Evolutionary conservation across 2,888 invertebrate genomes (phyloP), one percentile per base, ranked within the genome.

Genomic region (Branchipolynoe longqiensis): DNA sequence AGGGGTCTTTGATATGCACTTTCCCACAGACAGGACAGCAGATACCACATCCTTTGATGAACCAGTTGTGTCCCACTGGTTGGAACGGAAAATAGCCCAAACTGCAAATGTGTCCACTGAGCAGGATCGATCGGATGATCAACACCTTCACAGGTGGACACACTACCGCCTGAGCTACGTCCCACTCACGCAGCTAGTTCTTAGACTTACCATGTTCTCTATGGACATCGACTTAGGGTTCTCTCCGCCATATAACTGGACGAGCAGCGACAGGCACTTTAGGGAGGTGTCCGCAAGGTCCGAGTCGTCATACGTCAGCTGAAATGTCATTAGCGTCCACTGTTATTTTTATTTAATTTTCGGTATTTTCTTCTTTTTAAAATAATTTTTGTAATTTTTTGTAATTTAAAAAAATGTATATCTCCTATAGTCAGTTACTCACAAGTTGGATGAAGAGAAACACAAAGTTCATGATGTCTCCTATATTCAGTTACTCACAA

Each of bases 231-330:
- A 89, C 22, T 93, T 92, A 82, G 90, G 89, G 86, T 91, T 90
- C 87, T 93, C 93, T n/a, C 93, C 93, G n/a, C 94, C 94, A 91
- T 92, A 94, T 85, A 94, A 88, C 88, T 94, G 93, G 0, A 93
- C 92, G 69, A 93, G 88, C 62, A 93, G 89, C 8, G 93, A 93
- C 81, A 94, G 89, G 82, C 90, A 91, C 87, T 92, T 93, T 62
- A 91, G 89, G 4, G 93, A 89, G 36, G 91, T 85, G 58, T 94
- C 93, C 48, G 91, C 90, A 2, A 94, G 90, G 64, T 94, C 94
- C 74, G 88, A 86, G 86, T 94, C 93, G 38, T 93, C 93, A 88
- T 93, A 90, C 40, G 90, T 90, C 78, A 94, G 88, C 93, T 93
- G 90, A 18, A 69, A 84, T 40, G n/a, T n/a, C n/a, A n/a, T n/a